A percentile compares a stretch with the other conserved stretches of the same genome.
Conservation (phyloP, 2,113 vertebrate species). For the Myodes glareolus region DNA sequence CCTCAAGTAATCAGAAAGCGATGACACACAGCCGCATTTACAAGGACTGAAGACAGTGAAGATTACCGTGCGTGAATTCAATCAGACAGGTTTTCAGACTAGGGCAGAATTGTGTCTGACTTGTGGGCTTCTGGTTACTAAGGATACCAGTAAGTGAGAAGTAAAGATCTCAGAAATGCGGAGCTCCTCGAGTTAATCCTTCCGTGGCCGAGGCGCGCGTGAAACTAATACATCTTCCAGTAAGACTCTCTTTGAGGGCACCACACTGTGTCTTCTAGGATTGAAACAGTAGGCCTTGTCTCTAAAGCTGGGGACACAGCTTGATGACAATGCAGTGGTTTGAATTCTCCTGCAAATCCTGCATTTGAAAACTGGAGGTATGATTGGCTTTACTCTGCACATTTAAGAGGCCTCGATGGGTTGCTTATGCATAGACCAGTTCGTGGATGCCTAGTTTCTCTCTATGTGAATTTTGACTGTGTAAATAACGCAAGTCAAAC, state of each 20-base stretch:
- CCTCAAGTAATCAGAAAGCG: background rate
- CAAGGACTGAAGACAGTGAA: slow-evolving; percentile 17
- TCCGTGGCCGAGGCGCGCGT: background rate
- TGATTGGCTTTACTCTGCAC: background rate
- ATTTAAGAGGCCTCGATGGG: background rate
- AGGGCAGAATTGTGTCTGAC: slow-evolving; percentile 2
- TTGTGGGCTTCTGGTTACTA: slow-evolving; percentile 42
- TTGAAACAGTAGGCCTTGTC: slow-evolving; percentile 11
- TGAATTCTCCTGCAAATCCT: background rate
- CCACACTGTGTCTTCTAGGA: background rate
- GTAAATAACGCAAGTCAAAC: background rate
- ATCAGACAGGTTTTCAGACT: background rate
- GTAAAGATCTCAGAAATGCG: slow-evolving; percentile 34
- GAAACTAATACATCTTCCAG: slow-evolving; percentile 41
- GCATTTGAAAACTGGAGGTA: background rate
- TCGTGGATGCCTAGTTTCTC: background rate
- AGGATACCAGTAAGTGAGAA: background rate
- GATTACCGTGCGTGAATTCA: background rate
- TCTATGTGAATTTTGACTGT: background rate
- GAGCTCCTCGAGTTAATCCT: background rate
- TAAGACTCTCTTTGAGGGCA: background rate
- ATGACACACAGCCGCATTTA: background rate
- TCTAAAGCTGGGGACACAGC: background rate
- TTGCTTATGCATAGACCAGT: background rate
- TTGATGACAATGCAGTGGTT: background rate